These are phyloP conservation scores for Elegia similella DNA, from an alignment of 2,888 invertebrate genomes.

Conservation along the genomic window DNA sequence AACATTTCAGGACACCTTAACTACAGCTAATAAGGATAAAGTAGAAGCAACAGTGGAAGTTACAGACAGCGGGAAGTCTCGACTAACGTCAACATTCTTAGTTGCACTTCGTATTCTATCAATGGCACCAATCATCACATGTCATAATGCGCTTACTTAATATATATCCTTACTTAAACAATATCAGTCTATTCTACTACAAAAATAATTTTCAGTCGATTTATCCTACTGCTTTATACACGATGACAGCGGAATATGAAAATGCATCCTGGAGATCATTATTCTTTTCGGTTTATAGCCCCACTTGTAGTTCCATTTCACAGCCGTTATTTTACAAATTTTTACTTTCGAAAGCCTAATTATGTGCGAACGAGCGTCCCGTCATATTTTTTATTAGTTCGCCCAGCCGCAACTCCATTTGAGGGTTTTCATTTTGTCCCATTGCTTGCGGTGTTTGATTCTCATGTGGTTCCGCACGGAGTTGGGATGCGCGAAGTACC, in stretches of 20 bases:
- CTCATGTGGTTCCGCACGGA: slow-evolving; percentile 94
- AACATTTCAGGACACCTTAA: slow-evolving; percentile 21
- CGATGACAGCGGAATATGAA: slow-evolving; percentile 55
- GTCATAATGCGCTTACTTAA: slow-evolving; percentile 74
- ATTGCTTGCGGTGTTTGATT: slow-evolving; percentile 89
- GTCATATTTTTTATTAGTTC: background rate
- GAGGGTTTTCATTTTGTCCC: slow-evolving; percentile 92
- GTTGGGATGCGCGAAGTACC: slow-evolving; percentile 91
- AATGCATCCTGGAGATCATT: slow-evolving; percentile 72
- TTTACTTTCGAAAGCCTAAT: slow-evolving; percentile 37
- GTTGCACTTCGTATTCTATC: slow-evolving; percentile 75
- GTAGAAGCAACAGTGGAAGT: slow-evolving; percentile 74
- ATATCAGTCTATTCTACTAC: slow-evolving; percentile 81
- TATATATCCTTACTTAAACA: slow-evolving; percentile 62
- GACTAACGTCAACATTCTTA: slow-evolving; percentile 53
- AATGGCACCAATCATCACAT: slow-evolving; percentile 82
- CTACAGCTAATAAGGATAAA: slow-evolving; percentile 18
- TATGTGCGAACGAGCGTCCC: slow-evolving; percentile 27
- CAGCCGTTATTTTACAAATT: slow-evolving; percentile 45
- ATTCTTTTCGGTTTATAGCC: slow-evolving; percentile 42
- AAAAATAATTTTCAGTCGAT: slow-evolving; percentile 81
- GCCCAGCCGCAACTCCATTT: slow-evolving; percentile 86
- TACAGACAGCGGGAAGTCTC: slow-evolving; percentile 60
- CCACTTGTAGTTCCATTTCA: slow-evolving; percentile 47
- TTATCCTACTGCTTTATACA: slow-evolving; percentile 71